These are phyloP conservation scores for Ethmia dodecea DNA, from an alignment of 2,888 invertebrate species.

Conservation along the genomic window DNA sequence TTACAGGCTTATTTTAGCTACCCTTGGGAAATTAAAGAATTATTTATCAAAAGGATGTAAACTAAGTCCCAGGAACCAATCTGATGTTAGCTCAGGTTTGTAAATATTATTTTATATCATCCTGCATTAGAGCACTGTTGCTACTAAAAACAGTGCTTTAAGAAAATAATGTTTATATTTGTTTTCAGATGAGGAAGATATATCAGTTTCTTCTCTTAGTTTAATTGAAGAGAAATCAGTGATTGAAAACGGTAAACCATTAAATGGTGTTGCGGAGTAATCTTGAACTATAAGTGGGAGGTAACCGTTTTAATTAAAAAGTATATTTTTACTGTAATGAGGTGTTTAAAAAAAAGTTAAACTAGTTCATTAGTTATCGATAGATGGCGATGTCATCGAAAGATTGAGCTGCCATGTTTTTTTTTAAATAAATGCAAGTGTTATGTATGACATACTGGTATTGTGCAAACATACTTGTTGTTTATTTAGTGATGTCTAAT, in stretches of 20 bases:
- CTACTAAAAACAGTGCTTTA: not conserved
- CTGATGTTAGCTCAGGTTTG: conserved; percentile 84
- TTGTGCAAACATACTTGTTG: too few species aligned
- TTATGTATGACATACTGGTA: too few species aligned
- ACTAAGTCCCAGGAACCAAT: conserved; percentile 84
- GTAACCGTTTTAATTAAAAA: too few species aligned
- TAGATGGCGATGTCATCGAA: too few species aligned
- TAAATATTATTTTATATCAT: conserved; percentile 3
- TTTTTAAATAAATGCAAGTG: too few species aligned
- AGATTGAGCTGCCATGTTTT: too few species aligned
- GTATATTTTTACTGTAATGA: too few species aligned
- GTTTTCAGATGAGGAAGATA: conserved; percentile 60
- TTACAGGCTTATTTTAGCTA: conserved; percentile 87
- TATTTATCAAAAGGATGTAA: conserved; percentile 86
- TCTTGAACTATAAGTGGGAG: too few species aligned
- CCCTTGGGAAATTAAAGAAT: conserved; percentile 86
- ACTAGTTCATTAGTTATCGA: too few species aligned
- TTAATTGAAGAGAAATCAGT: conserved; percentile 55
- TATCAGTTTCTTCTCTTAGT: conserved; percentile 56
- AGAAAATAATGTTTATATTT: conserved; percentile 7
- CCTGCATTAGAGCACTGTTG: not conserved
- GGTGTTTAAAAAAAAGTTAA: too few species aligned
- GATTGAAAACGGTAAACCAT: conserved; percentile 49
- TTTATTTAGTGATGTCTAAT: too few species aligned
- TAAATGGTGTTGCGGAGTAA: too few species aligned